Base-by-base conservation (phyloP, 2,888 invertebrate species). In the Lysandra coridon region DNA sequence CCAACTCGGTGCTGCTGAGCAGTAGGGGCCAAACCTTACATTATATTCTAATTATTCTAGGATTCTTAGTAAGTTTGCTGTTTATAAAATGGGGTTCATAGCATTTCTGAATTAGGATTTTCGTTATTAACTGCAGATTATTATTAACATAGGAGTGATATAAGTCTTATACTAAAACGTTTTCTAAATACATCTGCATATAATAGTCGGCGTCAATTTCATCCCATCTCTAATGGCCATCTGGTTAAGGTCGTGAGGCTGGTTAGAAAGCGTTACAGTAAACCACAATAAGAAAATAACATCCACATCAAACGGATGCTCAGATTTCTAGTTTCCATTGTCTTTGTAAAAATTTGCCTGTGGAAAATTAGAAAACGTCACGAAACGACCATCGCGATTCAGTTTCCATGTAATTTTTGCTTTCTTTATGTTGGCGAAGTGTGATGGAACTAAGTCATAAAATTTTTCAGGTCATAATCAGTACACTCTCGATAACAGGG, bases 201-300 rank as follows among this genome's bases (percentile, higher is more conserved):
- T 49, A 49, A 76, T 23, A 49, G 23, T 23, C 57, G 30, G 23
- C 76, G 53, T 30, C 76, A 76, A 76, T 57, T 57, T 76, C 30
- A 53, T 76, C 76, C 33, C 49, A 33, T 74, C 74, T 75, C 30
- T 69, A 69, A 69, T 69, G 69, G 69, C 33, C 17, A 76, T 76
- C 57, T 53, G 57, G 23, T 53, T 57, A 76, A 57, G 76, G 76
- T 76, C 76, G 76, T 76, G 76, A 76, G 76, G 53, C 76, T 76
- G 57, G 53, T 76, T 76, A 76, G 76, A 76, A 76, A 76, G 76
- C 76, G 76, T 76, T 76, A 76, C 76, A 76, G 76, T 76, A 57
- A 76, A 76, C 76, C 76, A 76, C 76, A 76, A 76, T 57, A 76
- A 76, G 53, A 75, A 75, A 75, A 75, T 49, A 49, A 76, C 53